These are phyloP conservation scores for Pycnomerus fuliginosus DNA, from an alignment of 2,888 invertebrate genomes.

Conservation along the genomic window DNA sequence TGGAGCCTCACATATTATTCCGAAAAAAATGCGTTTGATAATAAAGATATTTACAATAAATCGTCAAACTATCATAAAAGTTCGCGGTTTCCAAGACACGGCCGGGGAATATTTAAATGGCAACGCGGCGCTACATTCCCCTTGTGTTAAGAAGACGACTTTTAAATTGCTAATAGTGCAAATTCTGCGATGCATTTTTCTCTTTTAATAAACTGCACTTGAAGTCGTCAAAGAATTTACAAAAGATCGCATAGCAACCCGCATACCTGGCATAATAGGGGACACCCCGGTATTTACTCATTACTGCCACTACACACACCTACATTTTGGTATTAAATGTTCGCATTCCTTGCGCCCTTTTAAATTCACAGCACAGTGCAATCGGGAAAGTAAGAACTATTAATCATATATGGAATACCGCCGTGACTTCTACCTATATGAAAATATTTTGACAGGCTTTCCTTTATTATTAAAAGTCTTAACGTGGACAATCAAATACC, in stretches of 20 bases:
- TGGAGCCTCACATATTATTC: constrained; percentile 22
- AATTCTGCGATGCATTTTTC: too few relatives aligned
- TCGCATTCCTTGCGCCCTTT: constrained; percentile 32
- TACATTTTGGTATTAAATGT: constrained; percentile 37
- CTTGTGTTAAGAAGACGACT: too few relatives aligned
- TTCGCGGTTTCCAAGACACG: constrained; percentile 17
- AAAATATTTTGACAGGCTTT: too few relatives aligned
- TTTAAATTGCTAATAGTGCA: too few relatives aligned
- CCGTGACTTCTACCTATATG: too few relatives aligned
- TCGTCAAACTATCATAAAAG: constrained; percentile 34
- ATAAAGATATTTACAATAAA: constrained; percentile 33
- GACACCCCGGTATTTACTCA: constrained; percentile 40
- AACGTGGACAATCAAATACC: too few relatives aligned
- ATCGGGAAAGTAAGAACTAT: constrained; percentile 30
- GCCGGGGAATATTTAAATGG: constrained; percentile 21
- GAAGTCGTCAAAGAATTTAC: constrained; percentile 18
- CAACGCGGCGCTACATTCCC: constrained; percentile 18
- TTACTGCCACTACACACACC: constrained; percentile 37
- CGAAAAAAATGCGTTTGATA: constrained; percentile 21
- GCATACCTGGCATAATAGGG: constrained; percentile 37
- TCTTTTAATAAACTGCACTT: too few relatives aligned
- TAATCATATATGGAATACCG: constrained; percentile 31
- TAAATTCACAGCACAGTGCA: constrained; percentile 24
- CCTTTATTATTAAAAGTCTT: too few relatives aligned
- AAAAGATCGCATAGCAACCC: constrained; percentile 31